A percentile compares a stretch with the other conserved stretches of the same genome.
Conservation (phyloP, 2,888 invertebrate genomes). For the Tyria jacobaeae region DNA sequence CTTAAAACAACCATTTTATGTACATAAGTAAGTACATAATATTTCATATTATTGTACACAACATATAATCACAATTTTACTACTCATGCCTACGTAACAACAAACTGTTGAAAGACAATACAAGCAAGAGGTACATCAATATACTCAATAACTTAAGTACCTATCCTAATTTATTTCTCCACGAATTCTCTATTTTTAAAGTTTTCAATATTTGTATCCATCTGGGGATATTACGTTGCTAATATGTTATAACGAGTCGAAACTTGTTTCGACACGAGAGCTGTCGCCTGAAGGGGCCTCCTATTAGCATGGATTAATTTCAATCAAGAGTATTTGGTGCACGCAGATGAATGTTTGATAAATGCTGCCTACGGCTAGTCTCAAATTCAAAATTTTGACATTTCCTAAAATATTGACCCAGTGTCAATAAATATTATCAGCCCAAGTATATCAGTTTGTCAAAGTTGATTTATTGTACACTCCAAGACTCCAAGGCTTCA, state of each 20-base stretch:
- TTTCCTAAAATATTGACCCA: no score
- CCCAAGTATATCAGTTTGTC: no score
- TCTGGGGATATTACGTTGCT: slow-evolving; percentile 43
- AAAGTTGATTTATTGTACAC: no score
- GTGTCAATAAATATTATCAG: not conserved
- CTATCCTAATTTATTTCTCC: slow-evolving; percentile 14
- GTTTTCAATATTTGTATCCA: slow-evolving; percentile 35
- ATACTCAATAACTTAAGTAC: no score
- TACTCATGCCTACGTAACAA: not conserved
- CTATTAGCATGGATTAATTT: slow-evolving; percentile 76
- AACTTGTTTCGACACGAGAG: slow-evolving; percentile 60
- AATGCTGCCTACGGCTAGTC: slow-evolving; percentile 32
- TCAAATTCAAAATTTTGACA: not conserved
- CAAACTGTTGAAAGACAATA: no score
- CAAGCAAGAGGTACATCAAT: no score
- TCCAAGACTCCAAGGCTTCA: no score
- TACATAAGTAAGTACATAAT: not conserved
- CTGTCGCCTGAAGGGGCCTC: slow-evolving; percentile 70
- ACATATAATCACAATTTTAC: slow-evolving; percentile 5
- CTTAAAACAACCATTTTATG: slow-evolving; percentile 18
- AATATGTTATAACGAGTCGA: slow-evolving; percentile 54
- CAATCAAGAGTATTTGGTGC: slow-evolving; percentile 66
- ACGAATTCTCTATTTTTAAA: slow-evolving; percentile 26
- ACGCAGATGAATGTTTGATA: slow-evolving; percentile 54
- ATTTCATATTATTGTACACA: not conserved